Evolutionary conservation across 1,140 invertebrate species (phyloP).

Genomic region (Metaphire vulgaris): DNA sequence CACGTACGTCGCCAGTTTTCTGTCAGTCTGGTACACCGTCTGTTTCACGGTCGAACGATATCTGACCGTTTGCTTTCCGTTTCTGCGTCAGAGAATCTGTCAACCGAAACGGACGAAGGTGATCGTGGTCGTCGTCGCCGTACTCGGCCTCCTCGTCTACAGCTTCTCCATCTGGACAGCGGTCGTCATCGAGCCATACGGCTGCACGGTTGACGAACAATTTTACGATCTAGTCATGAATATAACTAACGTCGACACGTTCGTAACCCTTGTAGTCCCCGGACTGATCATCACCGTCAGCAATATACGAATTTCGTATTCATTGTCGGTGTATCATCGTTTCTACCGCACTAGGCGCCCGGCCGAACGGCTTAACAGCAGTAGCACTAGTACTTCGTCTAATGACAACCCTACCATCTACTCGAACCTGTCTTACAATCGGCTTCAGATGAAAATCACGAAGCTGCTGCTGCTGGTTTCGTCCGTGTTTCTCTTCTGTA

Average conservation of each 20-base stretch:
- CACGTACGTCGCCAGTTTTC: too few relatives aligned
- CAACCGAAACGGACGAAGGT: slow-evolving; percentile 22
- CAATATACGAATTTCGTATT: background rate
- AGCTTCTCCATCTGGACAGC: background rate
- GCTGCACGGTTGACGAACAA: background rate
- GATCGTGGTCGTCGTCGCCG: background rate
- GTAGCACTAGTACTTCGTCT: too few relatives aligned
- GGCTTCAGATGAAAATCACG: too few relatives aligned
- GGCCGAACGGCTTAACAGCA: too few relatives aligned
- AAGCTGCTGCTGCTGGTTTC: slow-evolving; percentile 73
- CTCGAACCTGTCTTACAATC: too few relatives aligned
- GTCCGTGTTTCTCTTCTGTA: slow-evolving; percentile 69
- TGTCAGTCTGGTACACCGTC: too few relatives aligned
- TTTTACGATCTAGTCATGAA: background rate
- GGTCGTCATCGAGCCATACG: slow-evolving; percentile 42
- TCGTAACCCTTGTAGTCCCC: slow-evolving; percentile 1
- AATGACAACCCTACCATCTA: too few relatives aligned
- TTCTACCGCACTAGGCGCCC: too few relatives aligned
- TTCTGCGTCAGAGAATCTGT: background rate
- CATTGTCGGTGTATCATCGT: too few relatives aligned
- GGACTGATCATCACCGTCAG: background rate
- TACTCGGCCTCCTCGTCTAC: background rate
- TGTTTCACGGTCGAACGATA: too few relatives aligned
- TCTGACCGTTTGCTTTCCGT: slow-evolving; percentile 1
- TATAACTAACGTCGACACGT: slow-evolving; percentile 1